Percentiles rank a stretch among this genome's conserved stretches.
Conservation (phyloP, 2,888 invertebrate genomes). For the Andrena minutula region DNA sequence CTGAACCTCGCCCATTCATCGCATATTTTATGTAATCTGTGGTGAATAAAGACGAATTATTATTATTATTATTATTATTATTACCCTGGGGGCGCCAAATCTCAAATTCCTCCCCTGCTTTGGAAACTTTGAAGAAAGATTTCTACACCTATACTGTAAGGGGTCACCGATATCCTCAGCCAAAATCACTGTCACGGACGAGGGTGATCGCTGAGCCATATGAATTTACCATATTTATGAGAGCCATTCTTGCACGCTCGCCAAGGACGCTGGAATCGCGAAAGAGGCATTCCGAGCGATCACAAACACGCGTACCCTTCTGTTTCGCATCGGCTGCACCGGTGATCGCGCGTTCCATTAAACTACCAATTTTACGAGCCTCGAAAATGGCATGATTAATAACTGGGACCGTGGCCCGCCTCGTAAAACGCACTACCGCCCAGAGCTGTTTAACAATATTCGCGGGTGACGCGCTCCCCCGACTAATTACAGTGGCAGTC, state of each 20-base stretch:
- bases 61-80: no score
- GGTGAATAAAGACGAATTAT: no score
- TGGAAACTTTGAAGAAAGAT: no score
- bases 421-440: constrained; percentile 51
- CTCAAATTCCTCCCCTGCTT: no score
- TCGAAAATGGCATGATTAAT: constrained; percentile 76
- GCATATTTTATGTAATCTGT: no score
- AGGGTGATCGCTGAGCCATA: neutral
- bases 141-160: no score
- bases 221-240: neutral
- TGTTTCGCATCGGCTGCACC: constrained; percentile 72
- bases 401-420: constrained; percentile 69
- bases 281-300: no score
- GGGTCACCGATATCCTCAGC: no score
- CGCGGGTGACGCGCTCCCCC: constrained; percentile 55
- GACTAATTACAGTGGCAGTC: constrained; percentile 42
- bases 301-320: constrained; percentile 12
- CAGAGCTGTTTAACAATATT: constrained; percentile 44
- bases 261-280: neutral
- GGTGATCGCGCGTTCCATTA: constrained; percentile 71
- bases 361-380: constrained; percentile 67
- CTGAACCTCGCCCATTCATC: no score
- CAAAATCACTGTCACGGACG: no score
- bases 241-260: neutral
- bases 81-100: no score